A percentile compares a stretch with the other conserved stretches of the same genome.
Evolutionary conservation across 2,113 vertebrate genomes (phyloP).

Genomic region (Petaurus breviceps): DNA sequence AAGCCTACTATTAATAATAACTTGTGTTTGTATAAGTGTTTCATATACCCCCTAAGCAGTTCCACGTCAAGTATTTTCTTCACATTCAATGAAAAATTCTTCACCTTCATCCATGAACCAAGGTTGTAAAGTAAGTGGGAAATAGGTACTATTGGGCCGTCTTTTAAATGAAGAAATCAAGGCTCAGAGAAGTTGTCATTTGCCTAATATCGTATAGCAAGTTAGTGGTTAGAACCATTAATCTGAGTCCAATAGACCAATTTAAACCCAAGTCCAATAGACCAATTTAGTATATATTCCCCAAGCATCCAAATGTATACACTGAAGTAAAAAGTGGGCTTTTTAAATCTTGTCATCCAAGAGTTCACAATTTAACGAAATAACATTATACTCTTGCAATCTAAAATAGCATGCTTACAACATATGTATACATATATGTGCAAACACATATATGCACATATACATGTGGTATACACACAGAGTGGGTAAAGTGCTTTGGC

Average conservation of each 20-base stretch:
- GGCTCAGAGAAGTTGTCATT: neutral
- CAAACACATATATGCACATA: too few relatives aligned
- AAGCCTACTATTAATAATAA: neutral
- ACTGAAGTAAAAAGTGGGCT: neutral
- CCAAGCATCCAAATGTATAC: neutral
- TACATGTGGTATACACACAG: neutral
- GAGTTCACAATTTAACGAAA: neutral
- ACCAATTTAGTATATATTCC: neutral
- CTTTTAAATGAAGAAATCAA: neutral
- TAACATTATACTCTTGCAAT: neutral
- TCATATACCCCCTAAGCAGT: neutral
- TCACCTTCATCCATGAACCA: neutral
- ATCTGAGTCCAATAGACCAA: neutral
- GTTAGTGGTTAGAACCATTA: constrained; percentile 9
- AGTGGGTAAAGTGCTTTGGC: neutral
- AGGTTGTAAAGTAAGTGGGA: neutral
- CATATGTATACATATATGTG: neutral
- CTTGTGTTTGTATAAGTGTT: neutral
- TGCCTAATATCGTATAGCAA: neutral
- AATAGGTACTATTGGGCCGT: neutral
- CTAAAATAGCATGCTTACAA: neutral
- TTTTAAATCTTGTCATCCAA: neutral
- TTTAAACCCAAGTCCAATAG: neutral
- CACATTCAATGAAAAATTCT: neutral
- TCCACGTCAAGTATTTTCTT: neutral